Conservation (phyloP, 1,140 invertebrate genomes). For the Drosophila arawakana region DNA sequence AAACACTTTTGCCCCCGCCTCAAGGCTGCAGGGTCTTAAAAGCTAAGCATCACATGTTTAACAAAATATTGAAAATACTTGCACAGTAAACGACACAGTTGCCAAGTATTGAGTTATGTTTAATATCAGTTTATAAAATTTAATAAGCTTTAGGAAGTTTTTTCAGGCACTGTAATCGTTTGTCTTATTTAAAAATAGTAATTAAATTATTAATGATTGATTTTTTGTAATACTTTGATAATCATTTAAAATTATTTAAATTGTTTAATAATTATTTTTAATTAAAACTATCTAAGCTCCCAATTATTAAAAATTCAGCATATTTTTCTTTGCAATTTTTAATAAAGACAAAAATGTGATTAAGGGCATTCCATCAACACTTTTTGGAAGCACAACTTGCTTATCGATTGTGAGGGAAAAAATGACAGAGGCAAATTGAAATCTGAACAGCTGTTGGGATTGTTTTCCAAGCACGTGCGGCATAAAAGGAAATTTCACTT, state of each 20-base stretch:
- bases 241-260: too few species aligned
- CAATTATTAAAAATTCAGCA: too few species aligned
- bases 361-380: neutral
- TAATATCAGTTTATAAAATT: slow-evolving; percentile 3
- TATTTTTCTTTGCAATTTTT: too few species aligned
- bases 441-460: neutral
- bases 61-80: too few species aligned
- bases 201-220: too few species aligned
- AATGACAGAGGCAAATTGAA: neutral
- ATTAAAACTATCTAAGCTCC: too few species aligned
- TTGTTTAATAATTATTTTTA: too few species aligned
- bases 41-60: slow-evolving; percentile 3
- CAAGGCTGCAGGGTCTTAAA: neutral
- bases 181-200: too few species aligned
- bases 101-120: neutral
- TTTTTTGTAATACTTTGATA: too few species aligned
- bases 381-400: neutral
- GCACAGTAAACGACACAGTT: neutral
- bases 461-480: slow-evolving; percentile 10
- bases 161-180: too few species aligned
- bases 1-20: slow-evolving; percentile 31
- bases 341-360: neutral
- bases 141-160: too few species aligned
- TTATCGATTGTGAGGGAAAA: neutral
- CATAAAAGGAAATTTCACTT: slow-evolving; percentile 18